Evolutionary conservation across 1,140 invertebrate species (phyloP).

Genomic region (Drosophila watanabei): DNA sequence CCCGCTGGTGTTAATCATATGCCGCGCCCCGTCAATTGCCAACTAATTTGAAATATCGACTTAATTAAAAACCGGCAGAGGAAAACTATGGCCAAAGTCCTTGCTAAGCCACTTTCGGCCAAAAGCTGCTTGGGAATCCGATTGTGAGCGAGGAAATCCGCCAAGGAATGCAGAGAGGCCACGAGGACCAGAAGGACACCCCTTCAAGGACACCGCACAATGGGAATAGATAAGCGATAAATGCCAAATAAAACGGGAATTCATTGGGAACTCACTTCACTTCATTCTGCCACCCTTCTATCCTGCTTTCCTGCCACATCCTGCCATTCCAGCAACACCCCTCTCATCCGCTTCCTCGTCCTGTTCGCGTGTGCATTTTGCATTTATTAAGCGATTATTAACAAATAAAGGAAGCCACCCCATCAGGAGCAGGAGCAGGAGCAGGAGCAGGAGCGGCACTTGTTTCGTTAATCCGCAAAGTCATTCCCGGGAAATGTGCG

Average conservation of each 20-base stretch:
- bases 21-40: constrained; percentile 54
- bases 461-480: constrained; percentile 80
- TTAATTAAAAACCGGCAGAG: constrained; percentile 68
- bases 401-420: constrained; percentile 64
- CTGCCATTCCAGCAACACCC: not conserved
- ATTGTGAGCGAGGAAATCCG: constrained; percentile 36
- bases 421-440: not conserved
- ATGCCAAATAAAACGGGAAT: constrained; percentile 66
- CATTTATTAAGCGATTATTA: constrained; percentile 86
- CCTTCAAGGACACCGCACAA: constrained; percentile 47
- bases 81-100: constrained; percentile 12
- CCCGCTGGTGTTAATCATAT: constrained; percentile 1
- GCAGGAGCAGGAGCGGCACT: constrained; percentile 26
- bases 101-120: constrained; percentile 62
- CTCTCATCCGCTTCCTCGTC: not conserved
- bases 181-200: constrained; percentile 3
- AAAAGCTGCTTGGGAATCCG: constrained; percentile 69
- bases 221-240: constrained; percentile 78
- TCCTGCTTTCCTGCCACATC: not conserved
- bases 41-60: constrained; percentile 77
- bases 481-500: constrained; percentile 77
- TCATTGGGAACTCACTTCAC: constrained; percentile 7
- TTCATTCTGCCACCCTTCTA: not conserved
- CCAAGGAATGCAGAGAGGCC: constrained; percentile 28
- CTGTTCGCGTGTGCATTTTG: constrained; percentile 73